Evolutionary conservation across 2,797 vertebrate genomes (phyloP), one percentile per base, ranked within the genome.

Genomic region (Clarias pachynema): DNA sequence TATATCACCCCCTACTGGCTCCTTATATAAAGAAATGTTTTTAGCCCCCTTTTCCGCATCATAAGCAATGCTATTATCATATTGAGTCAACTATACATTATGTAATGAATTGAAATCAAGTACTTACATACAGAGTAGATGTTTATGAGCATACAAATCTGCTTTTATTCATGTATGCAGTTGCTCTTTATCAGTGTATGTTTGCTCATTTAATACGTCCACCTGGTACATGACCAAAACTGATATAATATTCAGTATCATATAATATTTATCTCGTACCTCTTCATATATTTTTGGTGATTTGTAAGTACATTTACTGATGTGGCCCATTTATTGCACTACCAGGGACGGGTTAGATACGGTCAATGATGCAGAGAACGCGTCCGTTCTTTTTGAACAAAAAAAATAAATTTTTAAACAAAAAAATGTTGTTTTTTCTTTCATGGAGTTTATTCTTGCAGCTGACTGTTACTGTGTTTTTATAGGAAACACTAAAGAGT

Each of bases 1-100:
- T 68, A 75, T 20, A 82, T 44, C 62, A 29, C 72, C 85, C 79
- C 63, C 85, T 86, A 37, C 66, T 86, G 85, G 72, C n/a, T 49
- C 24, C 10, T n/a, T 10, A 73, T 37, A 24, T 10, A 22, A 29
- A 5, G 0, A 56, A 63, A 44, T 22, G 31, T 62, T 78, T 73
- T 49, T 1, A 49, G 8, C 72, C n/a, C 15, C 0, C 18, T 49
- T 29, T 74, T 18, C 14, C 40, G 34, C 37, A n/a, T 72, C 37
- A 44, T 10, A 18, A 8, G 0, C 2, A 26, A 5, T 53, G 2
- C 22, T 2, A 49, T 49, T 49, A 49, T 73, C 37, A 49, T n/a
- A 70, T 40, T 1, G 31, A 34, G 18, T 9, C 2, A 70, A 9
- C 68, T 70, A 40, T 40, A 72, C 14, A 49, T 73, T 49, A 53